Percentiles rank a stretch among this genome's conserved stretches.
phyloP scores from a whole-genome alignment of 2,797 vertebrate species.

The Acanthiza pusilla region DNA sequence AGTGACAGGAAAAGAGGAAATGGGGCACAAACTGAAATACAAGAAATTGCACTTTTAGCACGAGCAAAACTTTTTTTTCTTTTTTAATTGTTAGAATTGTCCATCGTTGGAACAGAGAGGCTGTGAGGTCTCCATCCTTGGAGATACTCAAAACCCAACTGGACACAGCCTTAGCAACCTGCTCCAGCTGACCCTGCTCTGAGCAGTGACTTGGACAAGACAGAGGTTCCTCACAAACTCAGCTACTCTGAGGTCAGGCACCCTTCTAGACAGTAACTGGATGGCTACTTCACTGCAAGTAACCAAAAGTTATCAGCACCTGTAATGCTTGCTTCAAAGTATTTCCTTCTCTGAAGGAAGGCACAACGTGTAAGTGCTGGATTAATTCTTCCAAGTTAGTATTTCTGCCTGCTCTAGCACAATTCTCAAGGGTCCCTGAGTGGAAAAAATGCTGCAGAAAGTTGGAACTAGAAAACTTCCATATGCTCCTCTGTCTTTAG shows the following conservation, averaged over 20 bases:
- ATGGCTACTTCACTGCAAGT: not conserved
- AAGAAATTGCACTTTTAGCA: not conserved
- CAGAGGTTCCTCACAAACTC: not conserved
- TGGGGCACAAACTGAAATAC: not conserved
- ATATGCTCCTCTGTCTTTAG: not conserved
- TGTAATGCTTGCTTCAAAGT: not conserved
- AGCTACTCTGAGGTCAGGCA: not conserved
- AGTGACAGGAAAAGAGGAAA: not conserved
- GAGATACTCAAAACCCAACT: not conserved
- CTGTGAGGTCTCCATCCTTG: not conserved
- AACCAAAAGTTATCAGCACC: not conserved
- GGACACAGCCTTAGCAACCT: not conserved
- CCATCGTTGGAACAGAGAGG: not conserved
- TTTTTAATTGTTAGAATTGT: not conserved
- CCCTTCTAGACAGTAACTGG: not conserved
- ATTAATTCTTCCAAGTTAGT: not conserved
- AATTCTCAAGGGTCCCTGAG: not conserved
- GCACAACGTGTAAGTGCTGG: not conserved
- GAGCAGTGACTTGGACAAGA: not conserved
- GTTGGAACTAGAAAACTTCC: not conserved
- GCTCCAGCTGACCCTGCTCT: not conserved
- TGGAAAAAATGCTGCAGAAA: conserved; percentile 21
- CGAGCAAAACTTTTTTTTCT: not conserved
- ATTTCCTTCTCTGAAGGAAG: not conserved
- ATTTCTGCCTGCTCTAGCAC: conserved; percentile 3